Percentiles rank a stretch among this genome's conserved stretches.
phyloP scores from a whole-genome alignment of 2,113 vertebrate species.

The Sialia sialis region DNA sequence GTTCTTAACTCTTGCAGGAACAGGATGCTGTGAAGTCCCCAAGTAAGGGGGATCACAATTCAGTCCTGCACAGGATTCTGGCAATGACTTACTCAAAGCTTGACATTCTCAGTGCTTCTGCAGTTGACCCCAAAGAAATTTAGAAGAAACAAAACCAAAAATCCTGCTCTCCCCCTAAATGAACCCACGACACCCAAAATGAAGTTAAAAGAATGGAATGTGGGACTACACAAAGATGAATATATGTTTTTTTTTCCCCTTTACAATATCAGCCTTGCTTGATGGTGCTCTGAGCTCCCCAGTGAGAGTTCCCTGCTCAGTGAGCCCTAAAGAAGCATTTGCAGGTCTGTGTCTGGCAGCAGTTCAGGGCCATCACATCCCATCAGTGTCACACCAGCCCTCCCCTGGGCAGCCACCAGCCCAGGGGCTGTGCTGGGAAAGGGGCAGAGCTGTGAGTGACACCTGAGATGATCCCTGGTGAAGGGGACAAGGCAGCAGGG shows the following conservation, averaged over 20 bases:
- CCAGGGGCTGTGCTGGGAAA: background rate
- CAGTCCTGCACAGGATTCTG: background rate
- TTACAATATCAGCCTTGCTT: background rate
- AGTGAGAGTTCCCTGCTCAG: background rate
- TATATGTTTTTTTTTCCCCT: rapidly evolving
- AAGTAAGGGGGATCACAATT: background rate
- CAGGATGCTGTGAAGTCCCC: background rate
- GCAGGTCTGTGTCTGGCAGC: background rate
- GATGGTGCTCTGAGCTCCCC: background rate
- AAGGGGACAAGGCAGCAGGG: background rate
- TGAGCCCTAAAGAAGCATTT: background rate
- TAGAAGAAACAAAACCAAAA: background rate
- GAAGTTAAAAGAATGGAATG: background rate
- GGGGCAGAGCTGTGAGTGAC: background rate
- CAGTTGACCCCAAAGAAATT: background rate
- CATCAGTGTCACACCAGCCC: background rate
- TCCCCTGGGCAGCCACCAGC: background rate
- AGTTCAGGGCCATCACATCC: background rate
- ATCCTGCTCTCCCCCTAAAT: background rate
- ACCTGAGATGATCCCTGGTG: background rate
- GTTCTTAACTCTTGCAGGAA: background rate
- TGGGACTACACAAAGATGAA: background rate
- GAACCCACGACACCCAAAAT: background rate
- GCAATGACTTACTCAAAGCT: background rate
- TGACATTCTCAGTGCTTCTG: background rate